Evolutionary conservation across 1,140 invertebrate species (phyloP), one percentile per base, ranked within the genome.

Genomic region (Potamilus streckersoni): DNA sequence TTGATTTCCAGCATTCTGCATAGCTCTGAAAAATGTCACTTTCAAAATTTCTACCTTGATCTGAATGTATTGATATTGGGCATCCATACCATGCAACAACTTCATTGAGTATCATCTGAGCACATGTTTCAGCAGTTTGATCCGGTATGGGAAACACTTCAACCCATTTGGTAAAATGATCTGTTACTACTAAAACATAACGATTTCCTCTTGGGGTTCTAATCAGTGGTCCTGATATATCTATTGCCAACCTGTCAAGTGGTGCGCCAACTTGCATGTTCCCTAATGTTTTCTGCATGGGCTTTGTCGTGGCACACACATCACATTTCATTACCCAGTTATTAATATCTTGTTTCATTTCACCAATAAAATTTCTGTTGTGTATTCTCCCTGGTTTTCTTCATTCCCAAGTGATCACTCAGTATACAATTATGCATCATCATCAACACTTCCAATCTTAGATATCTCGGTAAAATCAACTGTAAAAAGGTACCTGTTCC

Each of bases 181-280:
- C 60, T 19, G 73, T 68, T 20, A 74, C 19, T 19, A 70, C 61
- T 17, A 75, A 61, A 31, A 75, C 70, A 31, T 75, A 70, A 11
- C 60, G 16, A 20, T 75, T 75, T 5, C 73, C 67, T n/a, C 59
- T 27, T 0, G 38, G 60, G 5, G 73, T 75, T 6, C 62, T 17
- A 17, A 68, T 60, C 19, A 75, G 57, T 0, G 73, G 68, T 2
- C 67, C 73, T 13, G 70, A 19, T 38, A 38, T 38, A 38, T 38
- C 2, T 4, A 38, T 57, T 8, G 58, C 68, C 0, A 62, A 2
- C 3, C 14, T 17, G 38, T 38, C n/a, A 2, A 38, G 38, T 8
- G 1, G 38, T 0, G 38, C 0, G 38, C 38, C 38, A 38, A 38
- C 38, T 6, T 3, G 4, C 38, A 38, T 38, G 4, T 38, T 3